Evolutionary conservation across 2,888 invertebrate species (phyloP), one percentile per base, ranked within the genome.

Genomic region (Caradrina kadenii): DNA sequence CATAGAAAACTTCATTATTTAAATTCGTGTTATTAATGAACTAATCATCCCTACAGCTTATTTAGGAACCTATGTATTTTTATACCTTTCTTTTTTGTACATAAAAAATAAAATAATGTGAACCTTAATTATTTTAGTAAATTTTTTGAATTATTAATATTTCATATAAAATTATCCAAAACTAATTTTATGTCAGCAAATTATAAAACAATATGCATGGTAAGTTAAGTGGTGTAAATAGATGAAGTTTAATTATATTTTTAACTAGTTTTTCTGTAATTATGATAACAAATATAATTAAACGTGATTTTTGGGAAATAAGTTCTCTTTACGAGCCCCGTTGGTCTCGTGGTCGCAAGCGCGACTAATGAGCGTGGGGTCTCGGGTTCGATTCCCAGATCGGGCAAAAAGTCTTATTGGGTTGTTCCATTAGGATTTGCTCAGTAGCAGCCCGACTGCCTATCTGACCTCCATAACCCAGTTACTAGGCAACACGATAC

Each of bases 181-280:
- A 55, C 73, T 60, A 59, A 76, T 67, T 73, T 60, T 19, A 21
- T 31, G 13, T n/a, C 10, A 55, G 21, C 31, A 54, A 59, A 62
- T 50, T 67, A 39, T 54, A 21, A 61, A 72, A 65, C 42, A 63
- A 35, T 26, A 4, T 22, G 22, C 19, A 13, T 48, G 48, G 53
- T 60, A 54, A 66, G 39, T 62, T 65, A 53, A 45, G 35, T 42
- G 31, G 39, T 10, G 21, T 48, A 59, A 50, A 63, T 59, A 48
- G 45, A 71, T 59, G 48, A 60, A 55, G 54, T 59, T 59, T 60
- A 52, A 74, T 71, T 71, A 71, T 35, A 39, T 63, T 74, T 70
- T 77, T 63, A 50, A 73, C 49, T 59, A 77, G 58, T 19, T 52
- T 52, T 61, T 60, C 21, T 52, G n/a, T 39, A 10, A 21, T 19